A percentile compares a stretch with the other conserved stretches of the same genome.
Evolutionary conservation across 2,888 invertebrate species (phyloP).

Genomic region (Meteorus colon): DNA sequence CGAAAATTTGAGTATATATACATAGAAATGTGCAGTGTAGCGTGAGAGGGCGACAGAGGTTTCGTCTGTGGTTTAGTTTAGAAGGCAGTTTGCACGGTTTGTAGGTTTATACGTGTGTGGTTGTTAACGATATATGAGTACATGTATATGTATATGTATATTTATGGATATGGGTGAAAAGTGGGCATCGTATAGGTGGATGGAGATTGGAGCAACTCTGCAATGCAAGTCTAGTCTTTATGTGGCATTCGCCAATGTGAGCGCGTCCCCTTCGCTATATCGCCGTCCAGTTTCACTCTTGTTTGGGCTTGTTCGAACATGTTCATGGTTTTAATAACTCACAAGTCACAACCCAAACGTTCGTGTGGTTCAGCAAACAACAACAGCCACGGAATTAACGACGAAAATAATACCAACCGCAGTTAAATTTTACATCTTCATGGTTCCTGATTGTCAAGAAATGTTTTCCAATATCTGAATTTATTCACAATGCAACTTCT

Average conservation of each 20-base stretch:
- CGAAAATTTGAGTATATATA: conserved; percentile 1
- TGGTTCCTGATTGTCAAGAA: neutral
- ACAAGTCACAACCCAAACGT: neutral
- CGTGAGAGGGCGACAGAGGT: conserved; percentile 40
- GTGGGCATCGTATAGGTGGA: conserved; percentile 24
- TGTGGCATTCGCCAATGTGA: conserved; percentile 50
- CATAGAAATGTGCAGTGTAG: neutral
- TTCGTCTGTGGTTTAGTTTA: conserved; percentile 63
- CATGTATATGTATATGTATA: conserved; percentile 57
- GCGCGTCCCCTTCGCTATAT: neutral
- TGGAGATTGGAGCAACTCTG: conserved; percentile 2
- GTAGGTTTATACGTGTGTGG: neutral
- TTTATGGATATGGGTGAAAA: neutral
- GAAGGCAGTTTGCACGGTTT: conserved; percentile 65
- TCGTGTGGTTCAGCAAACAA: neutral
- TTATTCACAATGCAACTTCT: neutral
- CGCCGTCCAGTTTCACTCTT: conserved; percentile 40
- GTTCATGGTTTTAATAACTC: conserved; percentile 46
- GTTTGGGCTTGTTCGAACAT: conserved; percentile 38
- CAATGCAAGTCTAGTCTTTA: conserved; percentile 53
- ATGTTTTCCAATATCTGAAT: neutral
- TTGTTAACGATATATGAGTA: conserved; percentile 22
- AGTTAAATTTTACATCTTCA: neutral
- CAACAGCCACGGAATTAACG: neutral
- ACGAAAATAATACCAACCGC: neutral